These are phyloP conservation scores for Drosophila testacea DNA, from an alignment of 2,888 invertebrate species.

Conservation along the genomic window DNA sequence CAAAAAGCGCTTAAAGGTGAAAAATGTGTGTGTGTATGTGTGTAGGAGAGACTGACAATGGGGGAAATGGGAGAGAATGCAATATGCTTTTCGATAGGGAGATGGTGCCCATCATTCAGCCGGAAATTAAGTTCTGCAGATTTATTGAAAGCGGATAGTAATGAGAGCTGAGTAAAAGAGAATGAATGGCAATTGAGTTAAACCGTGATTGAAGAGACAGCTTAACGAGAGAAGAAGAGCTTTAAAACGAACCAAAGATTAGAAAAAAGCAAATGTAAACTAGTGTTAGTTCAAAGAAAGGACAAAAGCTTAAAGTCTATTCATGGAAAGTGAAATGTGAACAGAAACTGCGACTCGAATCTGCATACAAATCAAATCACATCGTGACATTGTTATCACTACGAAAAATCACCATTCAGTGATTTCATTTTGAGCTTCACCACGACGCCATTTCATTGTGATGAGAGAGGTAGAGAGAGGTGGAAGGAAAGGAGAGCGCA, in stretches of 20 bases:
- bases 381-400: constrained; percentile 60
- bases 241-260: constrained; percentile 1
- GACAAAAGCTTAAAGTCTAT: background rate
- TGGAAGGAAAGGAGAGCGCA: constrained; percentile 25
- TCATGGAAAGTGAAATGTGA: constrained; percentile 6
- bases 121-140: constrained; percentile 84
- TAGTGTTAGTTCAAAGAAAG: background rate
- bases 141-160: constrained; percentile 84
- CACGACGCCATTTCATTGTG: constrained; percentile 53
- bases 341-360: constrained; percentile 15
- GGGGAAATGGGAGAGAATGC: background rate
- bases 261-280: background rate
- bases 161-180: constrained; percentile 58
- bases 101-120: constrained; percentile 72
- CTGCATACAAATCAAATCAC: constrained; percentile 63
- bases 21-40: constrained; percentile 54
- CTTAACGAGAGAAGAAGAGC: constrained; percentile 10
- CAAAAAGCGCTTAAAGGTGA: constrained; percentile 77
- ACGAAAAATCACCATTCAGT: constrained; percentile 64
- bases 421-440: constrained; percentile 52
- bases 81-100: constrained; percentile 30
- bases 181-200: constrained; percentile 21
- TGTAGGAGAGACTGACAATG: constrained; percentile 18
- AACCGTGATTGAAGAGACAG: constrained; percentile 37
- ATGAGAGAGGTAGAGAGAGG: background rate